Evolutionary conservation across 2,797 vertebrate species (phyloP).

Genomic region (Aulostomus chinensis): DNA sequence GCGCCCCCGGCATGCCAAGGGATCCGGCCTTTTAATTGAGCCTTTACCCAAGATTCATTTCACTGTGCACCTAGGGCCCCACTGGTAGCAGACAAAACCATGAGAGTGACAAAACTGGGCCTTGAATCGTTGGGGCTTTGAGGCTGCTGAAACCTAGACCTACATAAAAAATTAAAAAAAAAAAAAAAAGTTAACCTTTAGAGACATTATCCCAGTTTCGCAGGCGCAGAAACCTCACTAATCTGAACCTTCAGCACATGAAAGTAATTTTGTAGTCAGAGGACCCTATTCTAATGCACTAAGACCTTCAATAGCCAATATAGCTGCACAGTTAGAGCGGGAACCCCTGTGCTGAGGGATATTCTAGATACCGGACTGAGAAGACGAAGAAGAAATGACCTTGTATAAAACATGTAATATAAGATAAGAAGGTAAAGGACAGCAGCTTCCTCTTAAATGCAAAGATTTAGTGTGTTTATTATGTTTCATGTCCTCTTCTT

Average conservation of each 20-base stretch:
- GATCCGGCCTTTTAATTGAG: slow-evolving; percentile 72
- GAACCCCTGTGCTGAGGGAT: slow-evolving; percentile 24
- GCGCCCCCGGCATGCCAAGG: slow-evolving; percentile 59
- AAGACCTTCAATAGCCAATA: slow-evolving; percentile 47
- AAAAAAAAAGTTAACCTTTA: too few species aligned
- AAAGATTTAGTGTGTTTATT: too few species aligned
- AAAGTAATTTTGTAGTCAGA: slow-evolving; percentile 42
- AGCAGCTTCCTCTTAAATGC: too few species aligned
- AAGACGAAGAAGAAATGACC: slow-evolving; percentile 20
- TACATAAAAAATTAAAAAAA: slow-evolving; percentile 45
- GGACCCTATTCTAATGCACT: slow-evolving; percentile 21
- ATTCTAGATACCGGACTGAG: slow-evolving; percentile 36
- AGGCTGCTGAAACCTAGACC: slow-evolving; percentile 47
- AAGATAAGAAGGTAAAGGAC: too few species aligned
- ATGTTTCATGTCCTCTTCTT: too few species aligned
- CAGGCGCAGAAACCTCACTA: slow-evolving; percentile 30
- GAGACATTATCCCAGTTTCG: slow-evolving; percentile 51
- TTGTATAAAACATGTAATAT: too few species aligned
- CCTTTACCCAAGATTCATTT: slow-evolving; percentile 75
- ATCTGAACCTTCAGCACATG: slow-evolving; percentile 37
- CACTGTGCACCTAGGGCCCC: slow-evolving; percentile 55
- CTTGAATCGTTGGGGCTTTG: slow-evolving; percentile 34
- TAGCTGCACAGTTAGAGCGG: slow-evolving; percentile 2
- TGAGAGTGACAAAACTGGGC: slow-evolving; percentile 55
- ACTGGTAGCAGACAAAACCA: slow-evolving; percentile 55